Evolutionary conservation across 2,113 vertebrate species (phyloP), one percentile per base, ranked within the genome.

Genomic region (Plectropomus leopardus): DNA sequence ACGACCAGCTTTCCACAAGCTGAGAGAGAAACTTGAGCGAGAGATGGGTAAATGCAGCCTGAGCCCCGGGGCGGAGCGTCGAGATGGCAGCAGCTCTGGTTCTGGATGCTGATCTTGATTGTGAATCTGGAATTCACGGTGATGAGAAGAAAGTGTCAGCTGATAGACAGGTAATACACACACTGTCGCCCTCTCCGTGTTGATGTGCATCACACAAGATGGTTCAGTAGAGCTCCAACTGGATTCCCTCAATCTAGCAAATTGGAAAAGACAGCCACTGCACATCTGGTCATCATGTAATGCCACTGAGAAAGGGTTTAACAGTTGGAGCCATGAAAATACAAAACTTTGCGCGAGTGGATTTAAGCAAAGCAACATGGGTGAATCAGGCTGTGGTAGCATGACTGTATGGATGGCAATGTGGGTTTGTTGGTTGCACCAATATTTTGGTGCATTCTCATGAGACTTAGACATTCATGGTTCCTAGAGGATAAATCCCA

Each of bases 1-100:
- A 72, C 92, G 97, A 45, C 97, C 97, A 0, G 86, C 96, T 32
- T 99, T 99, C 87, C 94, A 94, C 85, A 98, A 97, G 53, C 92
- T 99, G 68, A 93, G 76, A 0, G 96, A 96, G 78, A 96, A 95
- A 88, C 93, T 98, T 64, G 95, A 96, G 67, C 90, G 87, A 67
- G 95, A 96, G 86, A 86, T 89, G 68, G 17, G 32, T 30, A 86
- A 86, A 78, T 17, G 24, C 4, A 64, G 60, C 23, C 55, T 53
- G 0, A 17, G 26, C 13, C 59, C 44, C 6, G 40, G 21, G 7
- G 60, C 73, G 0, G 21, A 34, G 63, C 5, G 1, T 24, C 23
- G 1, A 7, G 59, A 72, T 8, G 65, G 26, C 36, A 17, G 13
- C 34, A 10, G 21, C 11, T 75, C 65, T 42, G 57, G n/a, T 48